These are phyloP conservation scores for Microcebus lehilahytsara DNA, from an alignment of 2,113 vertebrate genomes.

Conservation along the genomic window DNA sequence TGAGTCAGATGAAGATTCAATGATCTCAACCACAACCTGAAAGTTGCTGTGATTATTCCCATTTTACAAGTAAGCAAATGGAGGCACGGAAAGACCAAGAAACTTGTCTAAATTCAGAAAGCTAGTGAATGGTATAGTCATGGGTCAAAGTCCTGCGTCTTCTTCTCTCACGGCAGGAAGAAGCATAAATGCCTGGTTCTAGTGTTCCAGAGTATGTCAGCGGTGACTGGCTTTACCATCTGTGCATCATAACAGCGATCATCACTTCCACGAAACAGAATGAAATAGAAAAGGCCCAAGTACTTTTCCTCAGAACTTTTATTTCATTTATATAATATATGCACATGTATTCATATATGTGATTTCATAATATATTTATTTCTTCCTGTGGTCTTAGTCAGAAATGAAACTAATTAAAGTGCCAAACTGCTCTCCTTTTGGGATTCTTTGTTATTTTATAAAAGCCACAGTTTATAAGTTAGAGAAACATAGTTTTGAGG, in stretches of 20 bases:
- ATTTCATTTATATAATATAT: not conserved
- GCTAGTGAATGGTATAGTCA: not conserved
- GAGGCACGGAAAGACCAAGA: not conserved
- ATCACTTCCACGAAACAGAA: not conserved
- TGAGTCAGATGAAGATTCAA: not conserved
- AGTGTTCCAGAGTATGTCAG: not conserved
- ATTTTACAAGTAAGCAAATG: not conserved
- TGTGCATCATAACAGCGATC: not conserved
- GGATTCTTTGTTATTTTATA: conserved; percentile 41
- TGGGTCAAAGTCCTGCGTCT: not conserved
- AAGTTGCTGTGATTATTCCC: not conserved
- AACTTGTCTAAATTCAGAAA: not conserved
- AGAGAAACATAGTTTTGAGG: not conserved
- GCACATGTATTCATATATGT: not conserved
- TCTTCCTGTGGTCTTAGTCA: not conserved
- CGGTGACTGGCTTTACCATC: not conserved
- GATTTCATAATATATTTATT: conserved; percentile 11
- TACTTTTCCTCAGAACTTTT: not conserved
- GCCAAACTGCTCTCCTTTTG: not conserved
- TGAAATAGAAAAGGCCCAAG: not conserved
- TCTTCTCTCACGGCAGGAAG: not conserved
- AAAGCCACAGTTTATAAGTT: not conserved
- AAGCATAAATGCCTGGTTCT: not conserved
- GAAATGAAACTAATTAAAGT: conserved; percentile 57
- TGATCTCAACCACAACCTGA: not conserved